Evolutionary conservation across 2,113 vertebrate species (phyloP), one percentile per base, ranked within the genome.

Genomic region (Callaeas wilsoni): DNA sequence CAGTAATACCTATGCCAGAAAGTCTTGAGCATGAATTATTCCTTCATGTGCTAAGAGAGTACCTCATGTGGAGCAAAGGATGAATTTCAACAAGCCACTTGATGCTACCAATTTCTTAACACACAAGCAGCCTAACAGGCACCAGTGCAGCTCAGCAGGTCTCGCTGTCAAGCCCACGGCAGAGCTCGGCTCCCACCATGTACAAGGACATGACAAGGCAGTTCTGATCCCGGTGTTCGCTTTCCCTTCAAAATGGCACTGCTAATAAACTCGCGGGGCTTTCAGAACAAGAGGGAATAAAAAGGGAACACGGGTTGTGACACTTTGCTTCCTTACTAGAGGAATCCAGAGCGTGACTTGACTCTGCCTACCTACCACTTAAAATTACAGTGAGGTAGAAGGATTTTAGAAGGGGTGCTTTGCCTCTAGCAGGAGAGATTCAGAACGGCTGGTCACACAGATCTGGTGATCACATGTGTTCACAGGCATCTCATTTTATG

Each of bases 61-160:
- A 62, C 80, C 62, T 94, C 87, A 53, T 27, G 25, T 41, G 69
- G 70, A 95, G 53, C 53, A 87, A 85, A 84, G 89, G 57, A 80
- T 63, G 78, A 93, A 91, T 91, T 94, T 93, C 83, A 90, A 87
- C 49, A 87, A 79, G 57, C 10, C 89, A 91, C 77, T 87, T 65
- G 70, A 84, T 52, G n/a, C 65, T 62, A 76, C 74, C 65, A 27
- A 20, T 52, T 69, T 32, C 77, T 82, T 64, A 75, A 33, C 41
- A 30, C 18, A 23, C 59, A n/a, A 59, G 68, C 75, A 90, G 92
- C 59, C 64, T 29, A 46, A 65, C 35, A 50, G 78, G 70, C 63
- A 77, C 59, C 33, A 56, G 56, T 35, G 65, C 47, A 80, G 78
- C 39, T 73, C 78, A 76, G 87, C 75, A 88, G 75, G 67, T 87